Evolutionary conservation across 2,888 invertebrate species (phyloP), one percentile per base, ranked within the genome.

Genomic region (Caenorhabditis sinica): DNA sequence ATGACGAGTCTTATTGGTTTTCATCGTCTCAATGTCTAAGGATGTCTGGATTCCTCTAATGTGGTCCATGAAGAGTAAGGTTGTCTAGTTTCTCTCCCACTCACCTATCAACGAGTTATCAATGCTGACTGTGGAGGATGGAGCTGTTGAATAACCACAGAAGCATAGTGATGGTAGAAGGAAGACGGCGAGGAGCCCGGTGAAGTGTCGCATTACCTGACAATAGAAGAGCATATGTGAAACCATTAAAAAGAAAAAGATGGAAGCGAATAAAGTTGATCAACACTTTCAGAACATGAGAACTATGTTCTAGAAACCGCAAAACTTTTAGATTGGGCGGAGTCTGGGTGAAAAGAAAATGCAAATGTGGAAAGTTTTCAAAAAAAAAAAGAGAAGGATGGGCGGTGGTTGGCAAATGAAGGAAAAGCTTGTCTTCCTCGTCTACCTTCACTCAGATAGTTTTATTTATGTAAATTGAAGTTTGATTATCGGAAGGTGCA

Each of bases 61-160:
- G 8, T 60, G 60, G 36, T 63, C 15, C 33, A 28, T 30, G 20
- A 28, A 20, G 33, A 49, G n/a, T 51, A 40, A 69, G 20, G 68
- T n/a, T 68, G 68, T 65, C 65, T 65, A 66, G 66, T 66, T 56
- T 25, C 30, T 23, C 17, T n/a, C 40, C 13, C 13, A 60, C 72
- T 60, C 23, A 80, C 80, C 80, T 33, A 80, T 71, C 65, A 80
- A 56, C 25, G 80, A 72, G 49, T 80, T 80, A 72, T 80, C 80
- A 72, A 80, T 80, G 63, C 77, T 77, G 69, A 77, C 77, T 30
- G 72, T 56, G 2, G 60, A 71, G 43, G 72, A 33, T 43, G 72
- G 45, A 33, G 61, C 61, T 15, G 80, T 72, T 58, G 72, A 49
- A 25, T 80, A 72, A 6, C 58, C 61, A 66, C 56, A 40, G 17